phyloP scores from a whole-genome alignment of 2,113 vertebrate species.

The Carollia perspicillata region DNA sequence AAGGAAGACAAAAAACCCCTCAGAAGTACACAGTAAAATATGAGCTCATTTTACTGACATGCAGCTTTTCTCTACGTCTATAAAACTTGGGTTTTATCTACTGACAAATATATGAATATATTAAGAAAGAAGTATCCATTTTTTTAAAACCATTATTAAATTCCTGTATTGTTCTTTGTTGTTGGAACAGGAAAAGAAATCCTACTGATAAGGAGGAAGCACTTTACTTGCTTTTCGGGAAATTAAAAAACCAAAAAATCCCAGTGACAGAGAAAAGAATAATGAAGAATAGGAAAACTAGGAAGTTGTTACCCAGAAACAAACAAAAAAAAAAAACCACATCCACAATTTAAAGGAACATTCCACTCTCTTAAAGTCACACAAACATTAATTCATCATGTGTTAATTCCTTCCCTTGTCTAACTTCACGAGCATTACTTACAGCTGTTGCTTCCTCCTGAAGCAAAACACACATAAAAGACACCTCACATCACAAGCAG shows the following conservation, averaged over 20 bases:
- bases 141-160: conserved; percentile 60
- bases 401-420: conserved; percentile 51
- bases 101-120: conserved; percentile 18
- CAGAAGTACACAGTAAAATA: background rate
- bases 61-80: background rate
- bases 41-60: background rate
- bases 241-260: conserved; percentile 51
- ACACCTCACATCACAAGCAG: conserved; percentile 40
- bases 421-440: conserved; percentile 8
- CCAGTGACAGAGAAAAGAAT: conserved; percentile 63
- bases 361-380: conserved; percentile 45
- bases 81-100: conserved; percentile 36
- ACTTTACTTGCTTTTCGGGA: conserved; percentile 70
- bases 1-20: background rate
- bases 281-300: conserved; percentile 60
- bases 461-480: conserved; percentile 25
- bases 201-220: conserved; percentile 67
- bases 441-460: conserved; percentile 39
- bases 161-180: conserved; percentile 70
- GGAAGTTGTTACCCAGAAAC: conserved; percentile 63
- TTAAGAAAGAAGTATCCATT: conserved; percentile 32
- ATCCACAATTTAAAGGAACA: conserved; percentile 61
- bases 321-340: conserved; percentile 2
- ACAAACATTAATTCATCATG: conserved; percentile 37
- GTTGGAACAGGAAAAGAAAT: conserved; percentile 71